Conservation (phyloP, 2,113 vertebrate genomes). For the Aramus guarauna region DNA sequence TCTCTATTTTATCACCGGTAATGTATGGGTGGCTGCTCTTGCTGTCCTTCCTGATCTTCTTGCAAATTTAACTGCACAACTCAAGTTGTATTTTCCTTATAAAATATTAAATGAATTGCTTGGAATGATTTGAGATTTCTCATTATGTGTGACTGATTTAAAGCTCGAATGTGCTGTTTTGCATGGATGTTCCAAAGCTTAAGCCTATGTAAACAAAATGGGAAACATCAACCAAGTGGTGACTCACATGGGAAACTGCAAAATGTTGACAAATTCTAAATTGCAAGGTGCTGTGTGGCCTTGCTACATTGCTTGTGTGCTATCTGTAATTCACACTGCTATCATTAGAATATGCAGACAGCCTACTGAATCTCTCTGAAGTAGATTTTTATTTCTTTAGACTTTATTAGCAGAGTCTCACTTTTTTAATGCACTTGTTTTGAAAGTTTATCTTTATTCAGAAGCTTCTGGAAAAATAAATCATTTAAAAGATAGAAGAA, state of each 20-base stretch:
- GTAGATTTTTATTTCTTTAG: slow-evolving; percentile 12
- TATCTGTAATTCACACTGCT: slow-evolving; percentile 38
- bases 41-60: slow-evolving; percentile 33
- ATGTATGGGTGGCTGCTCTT: background rate
- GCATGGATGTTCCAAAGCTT: slow-evolving; percentile 16
- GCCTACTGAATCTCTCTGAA: slow-evolving; percentile 1
- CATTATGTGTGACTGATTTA: slow-evolving; percentile 55
- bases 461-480: slow-evolving; percentile 21
- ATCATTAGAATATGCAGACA: slow-evolving; percentile 6
- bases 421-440: background rate
- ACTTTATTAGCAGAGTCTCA: slow-evolving; percentile 15
- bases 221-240: slow-evolving; percentile 36
- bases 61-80: slow-evolving; percentile 44
- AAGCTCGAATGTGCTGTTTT: slow-evolving; percentile 17
- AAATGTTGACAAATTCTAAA: slow-evolving; percentile 39
- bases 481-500: background rate
- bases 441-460: background rate
- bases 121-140: slow-evolving; percentile 57
- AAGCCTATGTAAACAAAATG: slow-evolving; percentile 44
- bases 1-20: background rate
- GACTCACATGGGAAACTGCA: background rate
- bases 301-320: background rate
- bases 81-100: slow-evolving; percentile 62
- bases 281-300: slow-evolving; percentile 27
- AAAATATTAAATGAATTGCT: slow-evolving; percentile 66